Evolutionary conservation across 2,113 vertebrate species (phyloP).

Genomic region (Ictidomys tridecemlineatus): DNA sequence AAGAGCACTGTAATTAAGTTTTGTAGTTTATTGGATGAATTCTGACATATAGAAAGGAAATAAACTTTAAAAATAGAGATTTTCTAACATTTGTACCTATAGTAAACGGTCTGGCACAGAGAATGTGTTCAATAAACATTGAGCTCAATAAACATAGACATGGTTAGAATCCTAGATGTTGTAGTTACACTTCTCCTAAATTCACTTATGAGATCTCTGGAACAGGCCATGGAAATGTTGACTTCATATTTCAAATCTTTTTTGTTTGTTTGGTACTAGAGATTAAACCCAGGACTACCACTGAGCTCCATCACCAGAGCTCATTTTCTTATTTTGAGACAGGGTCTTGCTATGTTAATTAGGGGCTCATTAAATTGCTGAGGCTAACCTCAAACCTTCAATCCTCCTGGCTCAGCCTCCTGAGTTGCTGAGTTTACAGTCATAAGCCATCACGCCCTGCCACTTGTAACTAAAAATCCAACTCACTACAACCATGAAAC

Average conservation of each 20-base stretch:
- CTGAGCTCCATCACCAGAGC: not conserved
- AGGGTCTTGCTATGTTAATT: not conserved
- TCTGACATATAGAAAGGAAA: not conserved
- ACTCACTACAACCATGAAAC: not conserved
- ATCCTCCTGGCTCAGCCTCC: not conserved
- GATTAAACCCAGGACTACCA: not conserved
- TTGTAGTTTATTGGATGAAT: not conserved
- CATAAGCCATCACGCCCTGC: not conserved
- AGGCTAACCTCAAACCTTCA: not conserved
- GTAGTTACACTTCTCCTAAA: not conserved
- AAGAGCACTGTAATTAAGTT: conserved; percentile 25
- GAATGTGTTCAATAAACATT: not conserved
- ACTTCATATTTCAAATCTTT: not conserved
- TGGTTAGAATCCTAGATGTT: not conserved
- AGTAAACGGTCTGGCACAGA: not conserved
- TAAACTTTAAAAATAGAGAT: not conserved
- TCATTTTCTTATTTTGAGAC: not conserved
- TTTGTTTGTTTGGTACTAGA: not conserved
- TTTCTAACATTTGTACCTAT: not conserved
- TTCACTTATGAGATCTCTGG: not conserved
- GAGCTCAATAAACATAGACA: not conserved
- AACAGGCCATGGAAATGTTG: not conserved
- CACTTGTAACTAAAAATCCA: conserved; percentile 1
- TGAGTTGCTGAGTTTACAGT: not conserved
- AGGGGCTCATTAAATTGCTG: not conserved